Evolutionary conservation across 2,888 invertebrate species (phyloP).

Genomic region (Lagria hirta): DNA sequence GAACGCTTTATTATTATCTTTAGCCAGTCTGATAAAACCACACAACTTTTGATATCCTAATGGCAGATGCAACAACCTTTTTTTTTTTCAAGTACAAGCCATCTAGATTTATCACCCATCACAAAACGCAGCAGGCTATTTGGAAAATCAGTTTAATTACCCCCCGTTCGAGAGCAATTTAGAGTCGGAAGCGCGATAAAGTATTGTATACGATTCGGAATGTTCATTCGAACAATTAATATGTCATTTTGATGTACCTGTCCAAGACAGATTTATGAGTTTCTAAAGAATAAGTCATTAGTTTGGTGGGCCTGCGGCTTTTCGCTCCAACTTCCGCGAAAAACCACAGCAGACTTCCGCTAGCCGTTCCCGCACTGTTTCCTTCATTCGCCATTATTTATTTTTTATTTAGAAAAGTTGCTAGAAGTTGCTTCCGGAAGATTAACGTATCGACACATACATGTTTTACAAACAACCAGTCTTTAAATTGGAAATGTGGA

Average conservation of each 20-base stretch:
- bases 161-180: conserved; percentile 2
- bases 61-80: neutral
- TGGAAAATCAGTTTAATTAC: conserved; percentile 11
- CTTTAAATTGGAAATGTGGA: too few species aligned
- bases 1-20: too few species aligned
- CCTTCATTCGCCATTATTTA: conserved; percentile 26
- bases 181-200: conserved; percentile 6
- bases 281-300: conserved; percentile 47
- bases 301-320: conserved; percentile 42
- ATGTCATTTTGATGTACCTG: conserved; percentile 37
- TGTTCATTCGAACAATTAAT: conserved; percentile 25
- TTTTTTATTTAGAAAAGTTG: conserved; percentile 23
- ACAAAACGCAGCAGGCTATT: conserved; percentile 1
- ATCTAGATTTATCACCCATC: neutral
- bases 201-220: conserved; percentile 10
- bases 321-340: conserved; percentile 37
- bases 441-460: too few species aligned
- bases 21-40: neutral
- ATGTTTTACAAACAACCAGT: too few species aligned
- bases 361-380: conserved; percentile 21
- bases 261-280: conserved; percentile 45
- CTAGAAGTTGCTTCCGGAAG: too few species aligned
- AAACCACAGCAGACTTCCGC: conserved; percentile 24
- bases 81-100: neutral
- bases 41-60: neutral